Evolutionary conservation across 1,140 invertebrate species (phyloP).

Genomic region (Manduca sexta): DNA sequence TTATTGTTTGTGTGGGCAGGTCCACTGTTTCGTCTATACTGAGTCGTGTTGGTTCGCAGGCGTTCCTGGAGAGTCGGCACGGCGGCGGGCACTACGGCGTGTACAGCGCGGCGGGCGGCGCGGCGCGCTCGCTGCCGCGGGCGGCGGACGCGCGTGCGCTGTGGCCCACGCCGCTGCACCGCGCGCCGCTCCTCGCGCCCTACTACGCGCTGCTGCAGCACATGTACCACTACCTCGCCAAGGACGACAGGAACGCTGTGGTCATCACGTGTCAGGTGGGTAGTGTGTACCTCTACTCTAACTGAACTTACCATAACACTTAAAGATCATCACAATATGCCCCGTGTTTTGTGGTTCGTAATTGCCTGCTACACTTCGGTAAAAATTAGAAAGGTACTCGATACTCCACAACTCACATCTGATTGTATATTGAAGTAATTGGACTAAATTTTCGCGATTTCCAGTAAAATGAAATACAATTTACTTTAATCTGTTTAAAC

Average conservation of each 20-base stretch:
- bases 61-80: constrained; percentile 83
- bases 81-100: constrained; percentile 79
- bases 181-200: constrained; percentile 84
- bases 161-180: constrained; percentile 52
- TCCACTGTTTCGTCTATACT: no score
- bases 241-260: constrained; percentile 86
- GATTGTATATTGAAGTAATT: no score
- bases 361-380: no score
- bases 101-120: constrained; percentile 74
- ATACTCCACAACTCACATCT: no score
- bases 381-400: no score
- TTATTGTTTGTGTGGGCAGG: no score
- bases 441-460: no score
- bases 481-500: no score
- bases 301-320: not conserved
- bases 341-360: no score
- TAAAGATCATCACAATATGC: no score
- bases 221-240: constrained; percentile 89
- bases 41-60: no score
- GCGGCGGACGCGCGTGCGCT: constrained; percentile 75
- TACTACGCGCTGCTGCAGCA: constrained; percentile 89
- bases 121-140: constrained; percentile 58
- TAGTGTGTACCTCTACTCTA: not conserved
- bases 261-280: constrained; percentile 89
- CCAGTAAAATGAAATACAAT: no score